These are phyloP conservation scores for Manis crassicaudata DNA, from an alignment of 2,797 vertebrate genomes.

Conservation along the genomic window DNA sequence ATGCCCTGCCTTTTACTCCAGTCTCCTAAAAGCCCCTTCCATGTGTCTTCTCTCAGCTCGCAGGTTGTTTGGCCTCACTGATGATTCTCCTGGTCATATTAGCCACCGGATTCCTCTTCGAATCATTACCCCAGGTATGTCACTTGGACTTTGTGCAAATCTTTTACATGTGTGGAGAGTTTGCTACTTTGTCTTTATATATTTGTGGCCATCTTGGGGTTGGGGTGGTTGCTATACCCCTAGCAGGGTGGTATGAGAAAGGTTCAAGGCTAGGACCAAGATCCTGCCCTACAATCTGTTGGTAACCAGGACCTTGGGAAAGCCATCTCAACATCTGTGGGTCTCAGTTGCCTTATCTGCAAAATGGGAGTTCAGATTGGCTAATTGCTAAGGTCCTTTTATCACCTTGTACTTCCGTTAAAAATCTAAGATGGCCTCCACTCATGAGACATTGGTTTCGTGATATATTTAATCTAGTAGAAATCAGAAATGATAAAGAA, in stretches of 20 bases:
- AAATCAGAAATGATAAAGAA: not conserved
- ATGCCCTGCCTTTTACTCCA: not conserved
- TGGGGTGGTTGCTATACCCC: not conserved
- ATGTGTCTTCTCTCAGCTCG: constrained; percentile 88
- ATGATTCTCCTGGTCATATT: constrained; percentile 96
- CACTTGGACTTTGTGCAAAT: not conserved
- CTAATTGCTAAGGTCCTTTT: not conserved
- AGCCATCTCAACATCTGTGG: not conserved
- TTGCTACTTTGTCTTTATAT: not conserved
- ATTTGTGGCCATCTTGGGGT: not conserved
- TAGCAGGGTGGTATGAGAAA: not conserved
- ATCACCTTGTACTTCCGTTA: not conserved
- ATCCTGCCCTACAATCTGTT: not conserved
- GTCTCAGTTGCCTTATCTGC: not conserved
- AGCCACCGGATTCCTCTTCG: constrained; percentile 95
- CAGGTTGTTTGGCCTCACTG: constrained; percentile 94
- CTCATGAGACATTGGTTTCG: not conserved
- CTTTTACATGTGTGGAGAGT: not conserved
- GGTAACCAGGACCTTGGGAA: not conserved
- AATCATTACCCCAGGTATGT: constrained; percentile 95
- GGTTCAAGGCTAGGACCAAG: too few relatives aligned
- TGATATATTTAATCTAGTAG: not conserved
- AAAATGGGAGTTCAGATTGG: not conserved
- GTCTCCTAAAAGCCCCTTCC: constrained; percentile 25
- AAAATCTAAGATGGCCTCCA: not conserved